phyloP scores from a whole-genome alignment of 2,113 vertebrate genomes.

The Lagopus leucura region DNA sequence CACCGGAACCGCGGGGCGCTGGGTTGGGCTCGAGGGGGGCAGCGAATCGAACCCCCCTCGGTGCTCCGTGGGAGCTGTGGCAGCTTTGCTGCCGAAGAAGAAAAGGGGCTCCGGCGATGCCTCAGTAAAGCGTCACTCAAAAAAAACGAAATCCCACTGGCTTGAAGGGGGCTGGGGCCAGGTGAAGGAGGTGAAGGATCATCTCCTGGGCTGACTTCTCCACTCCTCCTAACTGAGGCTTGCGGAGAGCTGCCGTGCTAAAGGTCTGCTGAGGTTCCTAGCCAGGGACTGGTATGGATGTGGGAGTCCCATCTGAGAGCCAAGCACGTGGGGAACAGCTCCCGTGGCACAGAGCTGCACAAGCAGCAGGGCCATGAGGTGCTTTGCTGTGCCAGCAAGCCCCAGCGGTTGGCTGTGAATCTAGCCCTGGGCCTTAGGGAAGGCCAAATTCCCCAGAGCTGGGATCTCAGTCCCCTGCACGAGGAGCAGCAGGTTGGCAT shows the following conservation, averaged over 20 bases:
- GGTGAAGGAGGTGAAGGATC: not conserved
- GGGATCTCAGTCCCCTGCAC: too few relatives aligned
- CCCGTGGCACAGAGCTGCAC: fast-evolving
- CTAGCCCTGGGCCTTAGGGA: fast-evolving
- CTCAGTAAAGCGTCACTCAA: not conserved
- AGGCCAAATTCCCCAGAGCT: not conserved
- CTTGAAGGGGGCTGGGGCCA: not conserved
- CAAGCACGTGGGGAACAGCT: fast-evolving
- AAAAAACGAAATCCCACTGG: not conserved
- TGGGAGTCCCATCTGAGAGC: not conserved
- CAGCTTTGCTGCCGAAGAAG: too few relatives aligned
- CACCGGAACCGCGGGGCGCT: not conserved
- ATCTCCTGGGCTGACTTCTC: fast-evolving
- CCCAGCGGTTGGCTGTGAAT: not conserved
- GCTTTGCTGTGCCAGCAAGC: not conserved
- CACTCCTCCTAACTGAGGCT: too few relatives aligned
- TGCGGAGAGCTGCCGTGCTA: fast-evolving
- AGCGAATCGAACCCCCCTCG: too few relatives aligned
- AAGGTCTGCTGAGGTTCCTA: not conserved
- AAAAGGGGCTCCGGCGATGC: not conserved
- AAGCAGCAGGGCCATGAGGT: fast-evolving
- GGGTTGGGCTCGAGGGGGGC: too few relatives aligned
- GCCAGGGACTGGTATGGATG: not conserved
- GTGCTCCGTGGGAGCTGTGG: too few relatives aligned
- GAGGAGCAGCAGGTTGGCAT: not conserved